These are phyloP conservation scores for Aphelenchoides fujianensis DNA, from an alignment of 1,140 invertebrate species.

Conservation along the genomic window DNA sequence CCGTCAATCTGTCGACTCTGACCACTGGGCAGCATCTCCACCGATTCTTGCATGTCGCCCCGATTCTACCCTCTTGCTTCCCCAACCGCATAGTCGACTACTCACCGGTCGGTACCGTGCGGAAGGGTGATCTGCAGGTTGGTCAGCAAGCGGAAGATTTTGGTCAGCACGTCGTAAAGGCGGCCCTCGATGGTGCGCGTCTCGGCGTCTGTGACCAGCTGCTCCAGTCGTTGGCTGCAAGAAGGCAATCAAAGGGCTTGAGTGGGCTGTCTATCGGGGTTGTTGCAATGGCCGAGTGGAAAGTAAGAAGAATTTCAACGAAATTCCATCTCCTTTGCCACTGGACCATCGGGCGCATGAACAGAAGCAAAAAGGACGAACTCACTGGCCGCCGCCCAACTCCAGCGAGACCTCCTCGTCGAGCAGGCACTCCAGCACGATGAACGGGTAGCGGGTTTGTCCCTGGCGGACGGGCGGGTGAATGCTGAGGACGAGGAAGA, in stretches of 20 bases:
- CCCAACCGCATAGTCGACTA: not conserved
- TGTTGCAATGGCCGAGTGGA: too few relatives aligned
- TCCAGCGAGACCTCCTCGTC: slow-evolving; percentile 87
- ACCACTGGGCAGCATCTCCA: too few relatives aligned
- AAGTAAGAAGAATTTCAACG: slow-evolving; percentile 45
- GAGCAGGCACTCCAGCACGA: slow-evolving; percentile 87
- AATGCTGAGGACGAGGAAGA: slow-evolving; percentile 91
- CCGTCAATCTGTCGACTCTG: too few relatives aligned
- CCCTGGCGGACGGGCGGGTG: slow-evolving; percentile 99
- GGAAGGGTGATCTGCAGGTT: slow-evolving; percentile 91
- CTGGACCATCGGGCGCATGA: too few relatives aligned
- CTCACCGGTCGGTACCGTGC: slow-evolving; percentile 78
- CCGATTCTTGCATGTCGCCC: too few relatives aligned
- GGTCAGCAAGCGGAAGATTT: slow-evolving; percentile 91
- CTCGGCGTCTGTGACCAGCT: slow-evolving; percentile 90
- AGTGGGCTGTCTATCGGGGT: too few relatives aligned
- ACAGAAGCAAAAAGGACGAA: not conserved
- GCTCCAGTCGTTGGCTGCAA: slow-evolving; percentile 74
- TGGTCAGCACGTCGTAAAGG: slow-evolving; percentile 89
- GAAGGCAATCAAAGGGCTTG: too few relatives aligned
- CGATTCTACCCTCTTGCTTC: too few relatives aligned
- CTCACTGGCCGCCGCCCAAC: slow-evolving; percentile 82
- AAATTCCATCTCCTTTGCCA: too few relatives aligned
- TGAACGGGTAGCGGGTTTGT: slow-evolving; percentile 88
- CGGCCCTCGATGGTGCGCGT: slow-evolving; percentile 84